Base-by-base conservation (phyloP, 1,140 invertebrate genomes). In the Drosophila paulistorum region DNA sequence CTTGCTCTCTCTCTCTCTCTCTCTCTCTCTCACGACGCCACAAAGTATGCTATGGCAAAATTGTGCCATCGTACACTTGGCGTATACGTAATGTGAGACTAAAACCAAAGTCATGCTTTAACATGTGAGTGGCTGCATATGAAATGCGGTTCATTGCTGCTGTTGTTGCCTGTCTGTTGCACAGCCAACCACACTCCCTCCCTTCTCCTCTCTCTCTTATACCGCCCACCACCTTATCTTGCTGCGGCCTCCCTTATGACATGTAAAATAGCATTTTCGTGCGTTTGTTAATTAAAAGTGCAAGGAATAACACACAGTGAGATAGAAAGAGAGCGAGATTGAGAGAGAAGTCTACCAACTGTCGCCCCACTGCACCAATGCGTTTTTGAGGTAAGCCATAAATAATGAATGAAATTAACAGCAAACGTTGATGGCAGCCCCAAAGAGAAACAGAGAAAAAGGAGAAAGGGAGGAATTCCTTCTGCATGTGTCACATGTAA, bases 331-430 rank as follows among this genome's bases (percentile, higher is more conserved):
- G 42, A 14, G 41, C 11, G 54, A 23, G 23, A 48, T 14, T 13
- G 41, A 26, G 41, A 20, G 30, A 2, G 55, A 17, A 66, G 59
- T 69, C 60, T 76, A 45, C 14, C 69, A 51, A 30, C 58, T 23
- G 55, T 51, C 23, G 65, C 30, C 48, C 39, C 39, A 68, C 72
- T 65, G 65, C 65, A 69, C 68, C 72, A 77, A 86, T 86, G 83
- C 83, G 83, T 87, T 87, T 87, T 89, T 82, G 80, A 84, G 84
- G 84, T 89, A 89, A 89, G 68, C 84, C 84, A 81, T 89, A 89
- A 89, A 89, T 89, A 89, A 89, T 89, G 84, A 89, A 89, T 89
- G 84, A 89, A 89, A 89, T 89, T 89, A 89, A 89, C 84, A 89
- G 77, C 80, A 55, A 61, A 71, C 74, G 54, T 39, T 57, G 65